phyloP scores from a whole-genome alignment of 2,888 invertebrate species.

The Limnephilus marmoratus region DNA sequence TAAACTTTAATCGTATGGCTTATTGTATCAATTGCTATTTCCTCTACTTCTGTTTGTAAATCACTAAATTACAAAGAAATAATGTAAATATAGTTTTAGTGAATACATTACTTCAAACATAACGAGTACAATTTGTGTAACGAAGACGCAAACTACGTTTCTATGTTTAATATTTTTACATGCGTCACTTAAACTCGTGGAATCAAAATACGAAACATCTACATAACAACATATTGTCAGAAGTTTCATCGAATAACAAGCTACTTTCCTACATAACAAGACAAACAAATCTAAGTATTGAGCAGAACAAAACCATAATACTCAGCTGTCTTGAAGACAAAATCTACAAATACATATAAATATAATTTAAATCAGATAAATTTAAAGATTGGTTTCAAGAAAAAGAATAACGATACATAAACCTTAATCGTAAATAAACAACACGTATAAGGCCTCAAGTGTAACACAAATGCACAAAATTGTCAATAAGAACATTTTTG shows the following conservation, averaged over 20 bases:
- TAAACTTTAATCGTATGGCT: background rate
- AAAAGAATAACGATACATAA: background rate
- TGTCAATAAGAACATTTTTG: conserved; percentile 50
- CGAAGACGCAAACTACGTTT: background rate
- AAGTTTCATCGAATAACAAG: conserved; percentile 29
- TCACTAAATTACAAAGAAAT: background rate
- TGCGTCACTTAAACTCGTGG: background rate
- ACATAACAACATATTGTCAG: conserved; percentile 23
- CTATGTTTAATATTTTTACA: conserved; percentile 10
- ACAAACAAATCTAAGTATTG: conserved; percentile 41
- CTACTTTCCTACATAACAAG: conserved; percentile 13
- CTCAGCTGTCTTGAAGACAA: background rate
- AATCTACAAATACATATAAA: background rate
- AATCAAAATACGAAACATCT: conserved; percentile 15
- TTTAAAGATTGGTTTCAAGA: background rate
- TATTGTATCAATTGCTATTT: background rate
- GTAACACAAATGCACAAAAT: conserved; percentile 41
- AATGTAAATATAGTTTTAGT: background rate
- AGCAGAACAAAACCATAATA: conserved; percentile 38
- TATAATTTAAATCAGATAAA: background rate
- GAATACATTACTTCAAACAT: conserved; percentile 36
- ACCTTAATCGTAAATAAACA: conserved; percentile 29
- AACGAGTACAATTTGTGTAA: conserved; percentile 22
- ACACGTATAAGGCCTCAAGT: conserved; percentile 44
- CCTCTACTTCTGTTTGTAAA: background rate